phyloP scores from a whole-genome alignment of 1,140 invertebrate genomes.

The Oryctes rhinoceros region DNA sequence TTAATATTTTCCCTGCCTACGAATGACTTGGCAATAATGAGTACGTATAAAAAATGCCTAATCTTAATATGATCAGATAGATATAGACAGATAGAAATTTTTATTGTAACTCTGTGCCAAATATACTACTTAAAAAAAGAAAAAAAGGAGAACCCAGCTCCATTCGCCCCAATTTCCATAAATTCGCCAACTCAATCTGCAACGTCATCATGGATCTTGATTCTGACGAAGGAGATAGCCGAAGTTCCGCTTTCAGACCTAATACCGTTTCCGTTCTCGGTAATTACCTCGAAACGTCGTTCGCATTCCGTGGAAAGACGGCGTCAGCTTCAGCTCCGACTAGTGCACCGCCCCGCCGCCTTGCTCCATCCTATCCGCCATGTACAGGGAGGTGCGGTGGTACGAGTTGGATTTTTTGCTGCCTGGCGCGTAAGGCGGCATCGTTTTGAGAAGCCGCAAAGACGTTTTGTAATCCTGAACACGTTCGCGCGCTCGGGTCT shows the following conservation, averaged over 20 bases:
- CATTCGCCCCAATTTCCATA: constrained; percentile 25
- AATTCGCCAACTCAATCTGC: constrained; percentile 26
- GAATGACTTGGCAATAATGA: too few relatives aligned
- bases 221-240: constrained; percentile 24
- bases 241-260: constrained; percentile 24
- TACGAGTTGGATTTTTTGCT: neutral
- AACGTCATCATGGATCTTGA: constrained; percentile 35
- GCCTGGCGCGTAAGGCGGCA: neutral
- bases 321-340: neutral
- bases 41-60: too few relatives aligned
- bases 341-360: neutral
- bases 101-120: neutral
- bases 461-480: constrained; percentile 32
- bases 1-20: too few relatives aligned
- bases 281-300: constrained; percentile 15
- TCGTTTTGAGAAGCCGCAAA: constrained; percentile 14
- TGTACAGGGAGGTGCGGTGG: neutral
- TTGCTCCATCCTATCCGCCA: neutral
- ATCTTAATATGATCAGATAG: too few relatives aligned
- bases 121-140: neutral
- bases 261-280: constrained; percentile 31
- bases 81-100: too few relatives aligned
- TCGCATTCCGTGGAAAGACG: neutral
- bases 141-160: neutral
- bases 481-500: neutral